Evolutionary conservation across 2,113 vertebrate species (phyloP).

Genomic region (Bubalus kerabau): DNA sequence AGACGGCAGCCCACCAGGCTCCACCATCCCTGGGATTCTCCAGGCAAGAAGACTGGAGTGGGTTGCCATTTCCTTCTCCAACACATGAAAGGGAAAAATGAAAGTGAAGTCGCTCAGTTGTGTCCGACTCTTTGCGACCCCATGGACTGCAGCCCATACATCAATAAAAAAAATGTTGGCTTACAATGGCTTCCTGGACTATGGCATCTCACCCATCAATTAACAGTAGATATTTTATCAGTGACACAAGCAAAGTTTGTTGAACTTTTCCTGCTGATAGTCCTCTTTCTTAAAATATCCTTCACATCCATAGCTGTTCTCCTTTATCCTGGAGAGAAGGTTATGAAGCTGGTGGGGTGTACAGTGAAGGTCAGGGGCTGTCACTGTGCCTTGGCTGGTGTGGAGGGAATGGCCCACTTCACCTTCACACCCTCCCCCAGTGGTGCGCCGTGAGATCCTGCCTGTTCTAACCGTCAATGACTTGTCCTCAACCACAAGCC

Average conservation of each 20-base stretch:
- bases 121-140: too few relatives aligned
- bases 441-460: too few relatives aligned
- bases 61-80: too few relatives aligned
- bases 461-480: rapidly evolving
- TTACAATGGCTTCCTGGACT: neutral
- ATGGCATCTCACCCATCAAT: too few relatives aligned
- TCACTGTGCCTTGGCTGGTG: neutral
- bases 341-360: rapidly evolving
- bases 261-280: neutral
- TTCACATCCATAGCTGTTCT: neutral
- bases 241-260: too few relatives aligned
- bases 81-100: too few relatives aligned
- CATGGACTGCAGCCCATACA: too few relatives aligned
- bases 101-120: too few relatives aligned
- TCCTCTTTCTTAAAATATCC: neutral
- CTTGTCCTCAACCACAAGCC: neutral
- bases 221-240: neutral
- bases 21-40: too few relatives aligned
- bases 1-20: too few relatives aligned
- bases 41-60: too few relatives aligned
- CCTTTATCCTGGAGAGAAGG: neutral
- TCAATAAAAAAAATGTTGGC: neutral
- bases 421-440: neutral
- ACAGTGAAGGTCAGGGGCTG: neutral
- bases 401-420: rapidly evolving